Evolutionary conservation across 2,113 vertebrate genomes (phyloP), one percentile per base, ranked within the genome.

Genomic region (Ammodytes marinus): DNA sequence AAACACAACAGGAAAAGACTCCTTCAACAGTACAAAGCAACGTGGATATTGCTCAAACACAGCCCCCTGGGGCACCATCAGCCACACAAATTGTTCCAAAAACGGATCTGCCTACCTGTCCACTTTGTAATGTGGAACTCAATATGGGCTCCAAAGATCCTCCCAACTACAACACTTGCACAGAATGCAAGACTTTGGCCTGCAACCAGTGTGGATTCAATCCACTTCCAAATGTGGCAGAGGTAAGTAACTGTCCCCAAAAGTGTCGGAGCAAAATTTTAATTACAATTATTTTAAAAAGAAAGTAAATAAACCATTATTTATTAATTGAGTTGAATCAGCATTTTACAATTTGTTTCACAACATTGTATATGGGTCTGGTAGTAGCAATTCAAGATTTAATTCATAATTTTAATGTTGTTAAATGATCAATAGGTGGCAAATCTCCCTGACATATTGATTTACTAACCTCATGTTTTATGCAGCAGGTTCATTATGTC

Each of bases 181-280:
- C 97, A 0, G 94, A 97, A 88, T 99, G 98, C 95, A 97, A 97
- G 92, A 94, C 90, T 0, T 91, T 90, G 50, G 97, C 97, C 55
- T 99, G 98, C 90, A 97, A 96, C 61, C 95, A 96, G 54, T 99
- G 98, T 97, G 98, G 98, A 94, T 99, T 99, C 96, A 97, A 98
- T 88, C 97, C 97, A 2, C 94, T 93, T 59, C 96, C 97, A 0
- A 96, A 97, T 83, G 89, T 96, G 82, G 88, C 93, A 69, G 95
- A 93, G 93, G 95, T 95, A 93, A 82, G 35, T 69, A 10, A 63
- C 6, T 49, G 1, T 17, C 2, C 11, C 10, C 11, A 15, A 35
- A 60, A 52, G 0, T 52, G n/a, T 40, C 74, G 4, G 27, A 27
- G 27, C 27, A 27, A 27, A 27, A 27, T 27, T 63, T 11, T 4